Percentiles rank a stretch among this genome's conserved stretches.
These are phyloP conservation scores for Drosophila prostipennis DNA, from an alignment of 2,888 invertebrate species.

Conservation along the genomic window DNA sequence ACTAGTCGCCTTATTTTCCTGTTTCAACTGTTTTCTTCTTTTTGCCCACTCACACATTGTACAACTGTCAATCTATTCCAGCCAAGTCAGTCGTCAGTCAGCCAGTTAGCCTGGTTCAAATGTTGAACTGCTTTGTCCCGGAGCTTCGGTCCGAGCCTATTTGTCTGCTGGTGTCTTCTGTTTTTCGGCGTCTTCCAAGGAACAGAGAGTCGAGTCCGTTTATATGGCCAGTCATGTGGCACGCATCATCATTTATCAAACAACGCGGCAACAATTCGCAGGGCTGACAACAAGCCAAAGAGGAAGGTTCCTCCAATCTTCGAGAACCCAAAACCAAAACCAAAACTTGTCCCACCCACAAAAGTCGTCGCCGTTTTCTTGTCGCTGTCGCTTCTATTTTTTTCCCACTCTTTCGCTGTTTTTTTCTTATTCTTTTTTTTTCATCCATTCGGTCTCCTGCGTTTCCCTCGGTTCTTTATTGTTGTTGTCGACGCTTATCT, in stretches of 20 bases:
- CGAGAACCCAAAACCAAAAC: neutral
- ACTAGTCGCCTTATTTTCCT: neutral
- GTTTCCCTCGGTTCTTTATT: conserved; percentile 24
- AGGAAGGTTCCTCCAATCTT: conserved; percentile 20
- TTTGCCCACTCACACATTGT: conserved; percentile 2
- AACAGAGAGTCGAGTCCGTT: conserved; percentile 28
- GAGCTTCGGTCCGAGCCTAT: conserved; percentile 23
- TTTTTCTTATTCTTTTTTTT: neutral
- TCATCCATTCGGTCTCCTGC: conserved; percentile 10
- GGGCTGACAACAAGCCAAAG: conserved; percentile 51
- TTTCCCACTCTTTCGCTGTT: neutral
- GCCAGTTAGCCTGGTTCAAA: conserved; percentile 18
- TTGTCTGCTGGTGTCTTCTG: conserved; percentile 23
- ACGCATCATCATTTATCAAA: conserved; percentile 78
- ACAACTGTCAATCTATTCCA: conserved; percentile 14
- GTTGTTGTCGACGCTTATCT: conserved; percentile 45
- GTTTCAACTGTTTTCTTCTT: neutral
- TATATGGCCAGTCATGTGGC: conserved; percentile 73
- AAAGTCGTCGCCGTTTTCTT: conserved; percentile 61
- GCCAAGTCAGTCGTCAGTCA: conserved; percentile 8
- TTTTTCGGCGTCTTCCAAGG: neutral
- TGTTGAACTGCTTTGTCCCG: conserved; percentile 13
- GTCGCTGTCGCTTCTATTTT: conserved; percentile 23
- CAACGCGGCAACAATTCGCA: conserved; percentile 59
- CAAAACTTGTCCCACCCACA: conserved; percentile 4